These are phyloP conservation scores for Ivindomyrus marchei DNA, from an alignment of 2,113 vertebrate species.

Conservation along the genomic window DNA sequence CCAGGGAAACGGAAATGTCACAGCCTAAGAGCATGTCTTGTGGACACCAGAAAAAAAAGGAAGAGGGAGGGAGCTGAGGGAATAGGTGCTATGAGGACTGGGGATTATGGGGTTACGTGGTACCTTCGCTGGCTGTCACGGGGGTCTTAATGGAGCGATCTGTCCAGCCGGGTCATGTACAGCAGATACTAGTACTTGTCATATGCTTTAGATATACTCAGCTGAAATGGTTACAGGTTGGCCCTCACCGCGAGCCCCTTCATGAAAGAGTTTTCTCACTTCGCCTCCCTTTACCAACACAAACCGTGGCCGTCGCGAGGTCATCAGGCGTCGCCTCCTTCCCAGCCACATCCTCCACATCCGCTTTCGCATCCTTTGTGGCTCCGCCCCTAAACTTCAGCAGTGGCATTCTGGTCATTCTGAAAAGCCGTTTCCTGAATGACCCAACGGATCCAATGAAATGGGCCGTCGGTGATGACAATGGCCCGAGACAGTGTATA, in stretches of 20 bases:
- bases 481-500: constrained; percentile 33
- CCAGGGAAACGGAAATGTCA: constrained; percentile 77
- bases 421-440: background rate
- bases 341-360: too few species aligned
- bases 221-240: background rate
- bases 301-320: background rate
- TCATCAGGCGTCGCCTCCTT: background rate
- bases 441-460: constrained; percentile 12
- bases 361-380: too few species aligned
- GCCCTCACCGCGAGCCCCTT: background rate
- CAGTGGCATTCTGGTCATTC: background rate
- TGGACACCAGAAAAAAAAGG: constrained; percentile 32
- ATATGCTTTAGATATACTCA: constrained; percentile 5
- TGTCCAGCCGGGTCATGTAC: background rate
- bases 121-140: background rate
- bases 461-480: constrained; percentile 16
- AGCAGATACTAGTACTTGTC: background rate
- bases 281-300: background rate
- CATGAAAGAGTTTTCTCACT: background rate
- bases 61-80: constrained; percentile 33
- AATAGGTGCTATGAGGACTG: constrained; percentile 20
- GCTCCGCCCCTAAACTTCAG: background rate
- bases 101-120: background rate
- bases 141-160: background rate
- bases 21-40: constrained; percentile 62